Evolutionary conservation across 1,140 invertebrate genomes (phyloP).

Genomic region (Carposina sasakii): DNA sequence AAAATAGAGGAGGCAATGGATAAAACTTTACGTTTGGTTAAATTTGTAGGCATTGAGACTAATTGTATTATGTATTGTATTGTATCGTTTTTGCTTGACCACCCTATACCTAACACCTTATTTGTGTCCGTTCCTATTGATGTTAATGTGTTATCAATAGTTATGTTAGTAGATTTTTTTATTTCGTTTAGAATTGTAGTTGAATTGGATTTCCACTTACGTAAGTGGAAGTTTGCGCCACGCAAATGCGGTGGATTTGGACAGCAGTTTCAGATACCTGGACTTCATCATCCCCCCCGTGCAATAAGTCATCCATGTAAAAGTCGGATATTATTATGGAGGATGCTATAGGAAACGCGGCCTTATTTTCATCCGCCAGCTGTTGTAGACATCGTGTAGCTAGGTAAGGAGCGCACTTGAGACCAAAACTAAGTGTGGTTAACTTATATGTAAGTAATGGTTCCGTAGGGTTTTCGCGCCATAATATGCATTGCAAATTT

Average conservation of each 20-base stretch:
- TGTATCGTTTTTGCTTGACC: background rate
- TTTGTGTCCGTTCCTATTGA: background rate
- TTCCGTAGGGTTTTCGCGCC: constrained; percentile 20
- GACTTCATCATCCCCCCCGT: background rate
- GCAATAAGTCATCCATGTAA: background rate
- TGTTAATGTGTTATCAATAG: background rate
- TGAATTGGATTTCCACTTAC: constrained; percentile 14
- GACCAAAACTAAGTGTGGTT: constrained; percentile 27
- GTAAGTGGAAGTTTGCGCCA: constrained; percentile 4
- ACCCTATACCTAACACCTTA: background rate
- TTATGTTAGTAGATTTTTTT: background rate
- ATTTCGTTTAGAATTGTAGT: background rate
- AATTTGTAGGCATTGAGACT: background rate
- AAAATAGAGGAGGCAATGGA: background rate
- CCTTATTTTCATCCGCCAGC: background rate
- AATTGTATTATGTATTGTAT: background rate
- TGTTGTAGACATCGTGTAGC: constrained; percentile 11
- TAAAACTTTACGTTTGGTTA: constrained; percentile 1
- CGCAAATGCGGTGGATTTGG: constrained; percentile 1
- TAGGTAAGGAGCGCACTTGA: constrained; percentile 9
- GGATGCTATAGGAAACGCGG: background rate
- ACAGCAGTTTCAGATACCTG: background rate
- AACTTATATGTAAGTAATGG: constrained; percentile 25
- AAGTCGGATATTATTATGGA: background rate
- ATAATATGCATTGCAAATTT: constrained; percentile 36